Percentiles rank a stretch among this genome's conserved stretches.
Conservation (phyloP, 1,140 invertebrate genomes). For the Drosophila parvula region DNA sequence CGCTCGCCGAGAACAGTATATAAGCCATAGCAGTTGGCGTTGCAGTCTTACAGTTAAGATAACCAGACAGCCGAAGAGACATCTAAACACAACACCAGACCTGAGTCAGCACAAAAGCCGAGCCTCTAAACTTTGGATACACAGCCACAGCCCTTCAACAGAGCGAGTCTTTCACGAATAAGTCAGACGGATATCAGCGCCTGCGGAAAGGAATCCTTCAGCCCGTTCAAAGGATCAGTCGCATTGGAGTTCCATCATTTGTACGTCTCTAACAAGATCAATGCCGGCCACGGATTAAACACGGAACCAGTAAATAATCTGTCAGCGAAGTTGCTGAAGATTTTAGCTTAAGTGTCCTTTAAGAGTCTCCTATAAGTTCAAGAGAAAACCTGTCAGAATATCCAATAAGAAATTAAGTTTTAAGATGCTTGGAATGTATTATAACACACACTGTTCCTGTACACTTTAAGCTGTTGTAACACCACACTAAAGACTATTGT, state of each 20-base stretch:
- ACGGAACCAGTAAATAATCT: constrained; percentile 61
- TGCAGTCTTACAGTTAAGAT: constrained; percentile 33
- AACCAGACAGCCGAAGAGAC: constrained; percentile 28
- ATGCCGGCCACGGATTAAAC: constrained; percentile 16
- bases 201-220: neutral
- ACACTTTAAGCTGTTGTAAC: constrained; percentile 13
- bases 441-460: constrained; percentile 9
- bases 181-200: no score
- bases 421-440: neutral
- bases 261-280: neutral
- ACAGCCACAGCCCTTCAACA: neutral
- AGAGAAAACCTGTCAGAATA: neutral
- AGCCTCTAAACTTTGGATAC: constrained; percentile 8
- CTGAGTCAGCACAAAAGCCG: constrained; percentile 4
- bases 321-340: constrained; percentile 62
- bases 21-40: constrained; percentile 31
- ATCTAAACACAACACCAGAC: constrained; percentile 3
- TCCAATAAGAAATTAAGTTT: constrained; percentile 3
- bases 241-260: constrained; percentile 18
- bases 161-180: neutral
- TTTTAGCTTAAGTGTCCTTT: constrained; percentile 45
- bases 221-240: neutral
- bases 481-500: neutral
- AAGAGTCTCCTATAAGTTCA: neutral
- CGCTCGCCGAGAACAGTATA: constrained; percentile 63